Conservation (phyloP, 1,140 invertebrate genomes). For the Drosophila pseudoananassae region DNA sequence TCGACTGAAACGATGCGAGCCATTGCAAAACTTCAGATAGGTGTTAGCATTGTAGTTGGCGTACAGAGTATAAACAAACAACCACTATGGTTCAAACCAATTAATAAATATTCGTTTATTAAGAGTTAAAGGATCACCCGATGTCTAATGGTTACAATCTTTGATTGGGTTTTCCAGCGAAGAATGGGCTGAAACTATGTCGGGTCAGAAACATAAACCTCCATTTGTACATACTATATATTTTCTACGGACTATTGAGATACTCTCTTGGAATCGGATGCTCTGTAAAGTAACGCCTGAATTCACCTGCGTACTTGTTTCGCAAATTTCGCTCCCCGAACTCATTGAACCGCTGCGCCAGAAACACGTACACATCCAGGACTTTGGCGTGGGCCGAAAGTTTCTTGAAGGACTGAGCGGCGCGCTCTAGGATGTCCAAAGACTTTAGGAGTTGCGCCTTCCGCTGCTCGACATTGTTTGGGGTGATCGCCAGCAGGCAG, state of each 20-base stretch:
- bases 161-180: neutral
- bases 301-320: slow-evolving; percentile 90
- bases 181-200: neutral
- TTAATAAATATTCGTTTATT: slow-evolving; percentile 76
- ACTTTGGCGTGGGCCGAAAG: slow-evolving; percentile 90
- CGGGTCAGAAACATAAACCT: slow-evolving; percentile 1
- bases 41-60: slow-evolving; percentile 66
- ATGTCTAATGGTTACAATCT: neutral
- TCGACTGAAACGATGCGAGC: slow-evolving; percentile 22
- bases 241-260: slow-evolving; percentile 57
- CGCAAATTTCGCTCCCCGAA: slow-evolving; percentile 87
- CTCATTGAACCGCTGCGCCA: slow-evolving; percentile 88
- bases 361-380: slow-evolving; percentile 87
- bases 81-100: slow-evolving; percentile 69
- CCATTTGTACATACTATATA: neutral
- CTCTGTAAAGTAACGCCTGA: slow-evolving; percentile 88
- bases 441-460: slow-evolving; percentile 87
- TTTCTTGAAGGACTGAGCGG: slow-evolving; percentile 89
- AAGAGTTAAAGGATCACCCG: slow-evolving; percentile 48
- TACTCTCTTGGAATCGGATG: slow-evolving; percentile 84
- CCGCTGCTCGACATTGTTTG: slow-evolving; percentile 83
- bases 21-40: slow-evolving; percentile 55
- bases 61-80: slow-evolving; percentile 47
- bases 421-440: slow-evolving; percentile 87
- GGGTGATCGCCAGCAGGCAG: slow-evolving; percentile 87